phyloP scores from a whole-genome alignment of 2,797 vertebrate genomes.

The Acomys russatus region DNA sequence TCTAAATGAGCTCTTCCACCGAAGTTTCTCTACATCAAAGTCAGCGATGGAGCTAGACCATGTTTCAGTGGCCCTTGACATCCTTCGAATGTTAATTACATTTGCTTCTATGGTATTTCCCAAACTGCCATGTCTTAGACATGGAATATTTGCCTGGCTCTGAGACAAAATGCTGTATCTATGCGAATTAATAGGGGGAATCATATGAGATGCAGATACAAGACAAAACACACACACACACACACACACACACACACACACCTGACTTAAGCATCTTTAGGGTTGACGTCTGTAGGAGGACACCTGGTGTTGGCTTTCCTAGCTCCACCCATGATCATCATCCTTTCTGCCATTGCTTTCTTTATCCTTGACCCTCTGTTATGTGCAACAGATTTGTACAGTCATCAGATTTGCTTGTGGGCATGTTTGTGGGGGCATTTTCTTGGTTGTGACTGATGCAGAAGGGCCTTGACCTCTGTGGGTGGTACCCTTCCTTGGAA shows the following conservation, averaged over 20 bases:
- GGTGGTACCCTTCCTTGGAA: too few species aligned
- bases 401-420: too few species aligned
- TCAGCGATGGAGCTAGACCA: background rate
- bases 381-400: too few species aligned
- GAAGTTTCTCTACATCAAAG: background rate
- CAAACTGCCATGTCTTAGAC: background rate
- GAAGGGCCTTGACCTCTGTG: too few species aligned
- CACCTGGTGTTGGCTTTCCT: too few species aligned
- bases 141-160: background rate
- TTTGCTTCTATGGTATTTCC: background rate
- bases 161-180: background rate
- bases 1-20: background rate
- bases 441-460: too few species aligned
- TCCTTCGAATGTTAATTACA: background rate
- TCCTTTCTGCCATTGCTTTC: too few species aligned
- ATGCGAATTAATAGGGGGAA: background rate
- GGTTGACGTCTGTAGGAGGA: too few species aligned
- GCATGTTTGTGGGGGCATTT: too few species aligned
- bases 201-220: background rate
- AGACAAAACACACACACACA: background rate
- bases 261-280: background rate
- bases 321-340: too few species aligned
- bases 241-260: background rate
- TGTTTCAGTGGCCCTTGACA: background rate
- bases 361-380: too few species aligned